phyloP scores from a whole-genome alignment of 2,797 vertebrate genomes.

The Platyrinchus mystaceus region DNA sequence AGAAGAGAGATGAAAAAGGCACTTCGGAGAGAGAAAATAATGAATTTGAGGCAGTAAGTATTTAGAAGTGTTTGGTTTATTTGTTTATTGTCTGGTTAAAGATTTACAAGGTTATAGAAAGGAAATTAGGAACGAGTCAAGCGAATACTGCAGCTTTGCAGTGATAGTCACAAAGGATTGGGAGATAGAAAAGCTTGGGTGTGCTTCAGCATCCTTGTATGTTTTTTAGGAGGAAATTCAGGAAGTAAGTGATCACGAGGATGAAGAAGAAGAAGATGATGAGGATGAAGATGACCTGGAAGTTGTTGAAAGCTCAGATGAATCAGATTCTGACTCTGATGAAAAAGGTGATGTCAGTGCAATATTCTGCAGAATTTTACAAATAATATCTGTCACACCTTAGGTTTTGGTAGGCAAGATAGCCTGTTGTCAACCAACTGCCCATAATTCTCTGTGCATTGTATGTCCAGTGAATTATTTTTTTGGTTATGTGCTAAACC shows the following conservation, averaged over 20 bases:
- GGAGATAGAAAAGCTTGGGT: background rate
- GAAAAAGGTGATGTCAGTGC: conserved; percentile 86
- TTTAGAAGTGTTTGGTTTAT: background rate
- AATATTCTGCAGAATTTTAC: background rate
- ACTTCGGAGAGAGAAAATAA: conserved; percentile 78
- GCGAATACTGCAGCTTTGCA: background rate
- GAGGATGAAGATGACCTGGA: conserved; percentile 90
- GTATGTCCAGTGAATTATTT: background rate
- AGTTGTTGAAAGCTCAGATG: conserved; percentile 91
- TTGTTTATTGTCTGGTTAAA: background rate
- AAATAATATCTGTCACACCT: background rate
- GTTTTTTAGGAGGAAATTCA: conserved; percentile 78
- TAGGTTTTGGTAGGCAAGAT: background rate
- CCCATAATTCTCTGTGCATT: background rate
- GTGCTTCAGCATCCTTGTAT: background rate
- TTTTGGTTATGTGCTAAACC: background rate
- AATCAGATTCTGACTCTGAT: conserved; percentile 91
- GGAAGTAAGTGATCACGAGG: conserved; percentile 90
- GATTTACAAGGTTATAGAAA: background rate
- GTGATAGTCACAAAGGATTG: background rate
- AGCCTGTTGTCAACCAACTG: background rate
- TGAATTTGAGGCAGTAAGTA: conserved; percentile 82
- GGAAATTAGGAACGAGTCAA: background rate
- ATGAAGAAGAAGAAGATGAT: conserved; percentile 89
- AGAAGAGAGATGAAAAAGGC: conserved; percentile 83